Evolutionary conservation across 2,888 invertebrate genomes (phyloP).

Genomic region (Trissonchulus sp.): DNA sequence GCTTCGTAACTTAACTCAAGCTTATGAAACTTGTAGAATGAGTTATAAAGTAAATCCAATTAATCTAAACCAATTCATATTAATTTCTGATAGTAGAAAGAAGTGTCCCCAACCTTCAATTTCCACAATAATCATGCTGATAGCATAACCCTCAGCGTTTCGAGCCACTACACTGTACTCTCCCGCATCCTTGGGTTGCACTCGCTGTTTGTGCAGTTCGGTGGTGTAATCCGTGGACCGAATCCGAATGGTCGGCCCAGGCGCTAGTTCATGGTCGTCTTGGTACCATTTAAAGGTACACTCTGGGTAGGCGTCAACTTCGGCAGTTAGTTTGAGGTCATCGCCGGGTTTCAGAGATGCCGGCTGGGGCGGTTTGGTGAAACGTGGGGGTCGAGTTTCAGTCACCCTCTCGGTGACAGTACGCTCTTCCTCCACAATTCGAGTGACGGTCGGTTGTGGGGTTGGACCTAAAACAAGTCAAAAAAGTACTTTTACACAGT

Average conservation of each 20-base stretch:
- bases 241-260: conserved; percentile 32
- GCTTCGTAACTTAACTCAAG: no score
- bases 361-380: background rate
- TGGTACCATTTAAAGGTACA: conserved; percentile 42
- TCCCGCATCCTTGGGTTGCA: conserved; percentile 34
- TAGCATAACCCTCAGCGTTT: conserved; percentile 37
- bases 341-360: background rate
- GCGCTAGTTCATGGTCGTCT: conserved; percentile 38
- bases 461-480: no score
- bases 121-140: conserved; percentile 30
- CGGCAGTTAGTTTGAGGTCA: conserved; percentile 1
- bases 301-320: conserved; percentile 40
- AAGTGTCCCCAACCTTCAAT: no score
- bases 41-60: no score
- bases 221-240: background rate
- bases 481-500: no score
- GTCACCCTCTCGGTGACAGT: background rate
- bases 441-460: no score
- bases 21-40: no score
- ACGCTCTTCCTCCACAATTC: conserved; percentile 7
- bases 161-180: conserved; percentile 43
- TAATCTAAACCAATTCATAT: no score
- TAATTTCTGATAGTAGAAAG: no score
- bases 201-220: background rate
- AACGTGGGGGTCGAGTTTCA: background rate